Evolutionary conservation across 1,140 invertebrate species (phyloP).

Genomic region (Metaphire vulgaris): DNA sequence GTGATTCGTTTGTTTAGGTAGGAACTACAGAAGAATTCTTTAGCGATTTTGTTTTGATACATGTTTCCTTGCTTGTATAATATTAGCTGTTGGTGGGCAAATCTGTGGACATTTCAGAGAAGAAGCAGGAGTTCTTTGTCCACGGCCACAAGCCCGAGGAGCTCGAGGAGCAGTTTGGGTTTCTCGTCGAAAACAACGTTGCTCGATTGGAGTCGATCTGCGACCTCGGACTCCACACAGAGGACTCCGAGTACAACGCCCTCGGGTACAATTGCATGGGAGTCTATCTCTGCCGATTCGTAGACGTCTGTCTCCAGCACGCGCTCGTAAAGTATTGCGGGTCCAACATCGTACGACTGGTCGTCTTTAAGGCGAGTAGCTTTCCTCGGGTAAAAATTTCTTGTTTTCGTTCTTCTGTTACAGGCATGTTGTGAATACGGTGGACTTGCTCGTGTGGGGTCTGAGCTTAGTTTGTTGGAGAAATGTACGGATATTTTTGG

Average conservation of each 20-base stretch:
- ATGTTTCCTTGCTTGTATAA: too few relatives aligned
- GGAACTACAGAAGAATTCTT: too few relatives aligned
- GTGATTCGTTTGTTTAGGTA: too few relatives aligned
- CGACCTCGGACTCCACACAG: slow-evolving; percentile 13
- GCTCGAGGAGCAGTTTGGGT: slow-evolving; percentile 24
- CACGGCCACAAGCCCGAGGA: slow-evolving; percentile 14
- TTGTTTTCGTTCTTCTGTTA: too few relatives aligned
- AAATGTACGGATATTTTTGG: background rate
- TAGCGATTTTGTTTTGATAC: too few relatives aligned
- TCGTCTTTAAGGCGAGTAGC: slow-evolving; percentile 28
- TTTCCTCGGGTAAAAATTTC: too few relatives aligned
- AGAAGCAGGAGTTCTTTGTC: slow-evolving; percentile 9
- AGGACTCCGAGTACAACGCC: slow-evolving; percentile 30
- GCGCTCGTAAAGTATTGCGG: slow-evolving; percentile 27
- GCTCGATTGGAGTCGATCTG: slow-evolving; percentile 11
- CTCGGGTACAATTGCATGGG: slow-evolving; percentile 31
- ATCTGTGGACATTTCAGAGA: too few relatives aligned
- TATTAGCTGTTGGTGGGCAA: too few relatives aligned
- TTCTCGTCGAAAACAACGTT: slow-evolving; percentile 28
- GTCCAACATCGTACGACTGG: slow-evolving; percentile 23
- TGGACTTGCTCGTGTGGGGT: background rate
- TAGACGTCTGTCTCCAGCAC: slow-evolving; percentile 30
- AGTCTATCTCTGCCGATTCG: slow-evolving; percentile 27
- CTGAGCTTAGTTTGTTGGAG: background rate
- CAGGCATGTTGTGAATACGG: background rate